phyloP scores from a whole-genome alignment of 2,797 vertebrate species.

The Syngnathus rostellatus region DNA sequence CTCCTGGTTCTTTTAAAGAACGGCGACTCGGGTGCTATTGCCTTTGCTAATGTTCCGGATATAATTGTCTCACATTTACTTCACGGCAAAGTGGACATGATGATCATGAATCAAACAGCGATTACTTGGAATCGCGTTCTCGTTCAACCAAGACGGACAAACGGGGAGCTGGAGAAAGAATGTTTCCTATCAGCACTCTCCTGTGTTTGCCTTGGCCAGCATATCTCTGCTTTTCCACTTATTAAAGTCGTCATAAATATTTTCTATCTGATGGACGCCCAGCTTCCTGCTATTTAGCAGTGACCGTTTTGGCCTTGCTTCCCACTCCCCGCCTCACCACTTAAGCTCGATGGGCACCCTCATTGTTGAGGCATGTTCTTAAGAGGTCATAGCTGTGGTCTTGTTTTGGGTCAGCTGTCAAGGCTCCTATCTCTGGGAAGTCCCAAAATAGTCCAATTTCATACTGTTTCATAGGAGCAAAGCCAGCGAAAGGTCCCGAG shows the following conservation, averaged over 20 bases:
- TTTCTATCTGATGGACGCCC: constrained; percentile 63
- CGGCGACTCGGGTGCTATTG: constrained; percentile 43
- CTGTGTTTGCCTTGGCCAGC: constrained; percentile 73
- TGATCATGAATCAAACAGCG: constrained; percentile 66
- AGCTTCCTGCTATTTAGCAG: constrained; percentile 67
- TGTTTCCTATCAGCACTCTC: constrained; percentile 63
- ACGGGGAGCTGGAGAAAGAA: constrained; percentile 15
- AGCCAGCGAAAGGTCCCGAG: constrained; percentile 37
- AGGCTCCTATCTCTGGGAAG: constrained; percentile 60
- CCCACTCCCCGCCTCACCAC: constrained; percentile 24
- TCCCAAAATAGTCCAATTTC: constrained; percentile 59
- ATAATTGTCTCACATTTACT: constrained; percentile 53
- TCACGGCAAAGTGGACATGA: constrained; percentile 42
- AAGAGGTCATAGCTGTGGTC: constrained; percentile 40
- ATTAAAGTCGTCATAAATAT: constrained; percentile 69
- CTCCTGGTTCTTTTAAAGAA: constrained; percentile 37
- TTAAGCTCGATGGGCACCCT: constrained; percentile 35
- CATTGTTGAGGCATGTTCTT: constrained; percentile 57
- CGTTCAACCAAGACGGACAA: constrained; percentile 47
- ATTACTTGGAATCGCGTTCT: constrained; percentile 61
- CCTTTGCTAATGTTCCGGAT: constrained; percentile 23
- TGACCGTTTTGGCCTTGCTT: constrained; percentile 35
- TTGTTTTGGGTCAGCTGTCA: constrained; percentile 58
- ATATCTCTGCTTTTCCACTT: constrained; percentile 54
- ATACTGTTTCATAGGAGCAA: constrained; percentile 47